Base-by-base conservation (phyloP, 2,888 invertebrate genomes). In the Drosophila anceps region DNA sequence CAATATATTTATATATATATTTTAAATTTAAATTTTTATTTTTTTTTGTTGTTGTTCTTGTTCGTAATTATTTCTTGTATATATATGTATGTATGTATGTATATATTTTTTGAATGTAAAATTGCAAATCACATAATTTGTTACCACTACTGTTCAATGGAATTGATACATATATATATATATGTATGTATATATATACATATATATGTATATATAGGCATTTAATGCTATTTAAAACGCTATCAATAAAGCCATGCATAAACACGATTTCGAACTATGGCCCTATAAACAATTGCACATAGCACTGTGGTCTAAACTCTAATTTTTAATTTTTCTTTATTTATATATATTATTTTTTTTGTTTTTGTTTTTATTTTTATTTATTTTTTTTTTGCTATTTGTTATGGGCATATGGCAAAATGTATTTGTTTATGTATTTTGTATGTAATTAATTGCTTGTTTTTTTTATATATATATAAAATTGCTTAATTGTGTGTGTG, bases 121-220 rank as follows among this genome's bases (percentile, higher is more conserved):
- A 87, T 87, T 87, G 87, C 88, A 85, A 91, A 91, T 91, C 91
- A 91, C 91, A 91, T 90, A 90, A 88, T 85, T 85, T 85, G 89
- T 91, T 91, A 79, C 90, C 77, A 78, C 87, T 90, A 91, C 86
- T 76, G 76, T 84, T 88, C 88, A 82, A 83, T 84, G 81, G 82
- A 80, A 84, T 88, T 61, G 76, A 68, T 57, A 65, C 71, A 59
- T 57, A 48, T 53, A 54, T 66, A 61, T 60, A 46, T 73, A 63
- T 65, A 35, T 78, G 31, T 76, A 35, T 78, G 27, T 68, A 61
- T 83, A 60, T 85, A 61, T 81, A 63, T 81, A 71, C 73, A 68
- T 68, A 63, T 82, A 60, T 84, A 61, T 81, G 73, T 84, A 71
- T 84, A 60, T 79, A 77, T 88, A 83, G 83, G 79, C 87, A 84